Base-by-base conservation (phyloP, 2,797 vertebrate genomes). In the Poecilia velifera region DNA sequence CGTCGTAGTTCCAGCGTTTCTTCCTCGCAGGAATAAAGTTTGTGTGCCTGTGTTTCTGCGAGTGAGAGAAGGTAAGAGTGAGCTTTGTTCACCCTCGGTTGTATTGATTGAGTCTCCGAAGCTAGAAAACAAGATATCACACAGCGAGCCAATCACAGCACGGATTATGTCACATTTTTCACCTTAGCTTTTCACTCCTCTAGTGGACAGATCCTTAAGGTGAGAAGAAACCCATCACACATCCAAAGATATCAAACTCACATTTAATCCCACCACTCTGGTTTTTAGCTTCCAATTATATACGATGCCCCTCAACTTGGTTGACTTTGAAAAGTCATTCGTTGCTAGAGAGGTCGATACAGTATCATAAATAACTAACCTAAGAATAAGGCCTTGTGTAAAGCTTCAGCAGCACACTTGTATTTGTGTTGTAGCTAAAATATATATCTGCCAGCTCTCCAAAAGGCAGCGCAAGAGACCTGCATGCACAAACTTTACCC, bases 81-180 rank as follows among this genome's bases (percentile, higher is more conserved):
- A 73, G 70, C 36, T 83, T 71, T 47, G 73, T 76, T 80, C 76
- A 82, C 70, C 66, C 72, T 86, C 79, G 76, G 82, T 87, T 89
- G 85, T 87, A 92, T 93, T 91, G 92, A 94, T 94, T 90, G 84
- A 88, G 86, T 86, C 91, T 87, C 80, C 78, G 77, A 73, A 87
- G 84, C 81, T 86, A 72, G 88, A 81, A 90, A 90, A 90, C 83
- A 90, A 92, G 90, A 88, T 91, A 91, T 92, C 88, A 88, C 79
- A 87, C 75, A 83, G 83, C 76, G 85, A 70, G 82, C 88, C 91
- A 90, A 90, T 91, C 86, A 88, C 85, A 82, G 83, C 84, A 81
- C 76, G 84, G 90, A 93, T 93, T 91, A 87, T 90, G 88, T 88
- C 88, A 86, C 87, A 87, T 90, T 87, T 84, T 72, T 88, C 76